Conservation (phyloP, 2,113 vertebrate species). For the Cyprinus carpio region DNA sequence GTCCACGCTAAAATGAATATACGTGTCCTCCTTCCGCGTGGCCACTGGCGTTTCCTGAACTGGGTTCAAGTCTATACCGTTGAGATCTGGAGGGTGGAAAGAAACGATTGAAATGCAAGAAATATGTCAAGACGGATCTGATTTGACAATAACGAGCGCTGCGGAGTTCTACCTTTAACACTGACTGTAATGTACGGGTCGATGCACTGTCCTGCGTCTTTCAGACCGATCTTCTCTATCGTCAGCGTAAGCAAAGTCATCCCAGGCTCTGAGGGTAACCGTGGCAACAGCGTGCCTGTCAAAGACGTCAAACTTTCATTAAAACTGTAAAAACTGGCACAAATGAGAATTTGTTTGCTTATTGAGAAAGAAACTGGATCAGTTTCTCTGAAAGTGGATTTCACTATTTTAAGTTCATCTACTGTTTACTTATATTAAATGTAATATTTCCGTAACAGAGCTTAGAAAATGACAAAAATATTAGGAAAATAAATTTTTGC, state of each 20-base stretch:
- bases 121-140: neutral
- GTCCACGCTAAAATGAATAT: conserved; percentile 93
- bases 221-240: conserved; percentile 97
- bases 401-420: neutral
- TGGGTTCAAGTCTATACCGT: conserved; percentile 91
- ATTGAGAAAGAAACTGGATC: neutral
- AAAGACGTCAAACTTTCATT: neutral
- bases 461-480: no score
- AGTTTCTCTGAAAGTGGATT: no score
- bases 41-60: conserved; percentile 95
- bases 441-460: neutral
- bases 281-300: conserved; percentile 91
- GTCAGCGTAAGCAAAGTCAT: conserved; percentile 93
- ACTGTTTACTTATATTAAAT: neutral
- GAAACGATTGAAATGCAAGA: neutral
- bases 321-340: neutral
- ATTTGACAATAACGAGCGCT: neutral
- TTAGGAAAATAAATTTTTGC: no score
- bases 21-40: conserved; percentile 91
- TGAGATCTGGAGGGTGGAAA: conserved; percentile 80
- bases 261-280: conserved; percentile 94
- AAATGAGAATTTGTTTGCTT: neutral
- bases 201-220: conserved; percentile 97
- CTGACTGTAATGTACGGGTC: conserved; percentile 96
- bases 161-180: conserved; percentile 84